phyloP scores from a whole-genome alignment of 1,140 invertebrate genomes.

The Calliphora vicina region DNA sequence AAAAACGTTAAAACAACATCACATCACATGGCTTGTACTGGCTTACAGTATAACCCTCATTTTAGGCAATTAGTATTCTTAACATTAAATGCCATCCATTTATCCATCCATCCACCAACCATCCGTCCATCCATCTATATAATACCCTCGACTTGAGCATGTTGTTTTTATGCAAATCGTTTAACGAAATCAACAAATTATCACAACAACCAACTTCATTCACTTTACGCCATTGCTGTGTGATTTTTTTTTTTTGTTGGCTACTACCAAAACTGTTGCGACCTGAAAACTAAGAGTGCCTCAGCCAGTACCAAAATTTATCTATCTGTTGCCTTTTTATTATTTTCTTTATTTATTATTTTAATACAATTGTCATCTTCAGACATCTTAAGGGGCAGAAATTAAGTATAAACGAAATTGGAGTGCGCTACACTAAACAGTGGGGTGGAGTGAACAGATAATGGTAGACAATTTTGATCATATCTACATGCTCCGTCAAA shows the following conservation, averaged over 20 bases:
- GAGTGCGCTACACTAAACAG: too few species aligned
- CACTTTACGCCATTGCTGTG: conserved; percentile 4
- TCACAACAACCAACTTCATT: background rate
- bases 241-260: too few species aligned
- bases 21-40: background rate
- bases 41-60: conserved; percentile 21
- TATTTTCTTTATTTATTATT: too few species aligned
- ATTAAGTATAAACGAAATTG: too few species aligned
- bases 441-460: too few species aligned
- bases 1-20: background rate
- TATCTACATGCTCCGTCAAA: too few species aligned
- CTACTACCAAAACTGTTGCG: conserved; percentile 3
- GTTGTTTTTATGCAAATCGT: conserved; percentile 27
- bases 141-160: background rate
- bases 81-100: background rate
- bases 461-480: too few species aligned
- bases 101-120: background rate
- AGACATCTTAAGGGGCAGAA: too few species aligned
- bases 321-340: background rate
- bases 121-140: background rate
- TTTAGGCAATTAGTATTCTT: conserved; percentile 29
- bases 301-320: background rate
- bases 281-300: background rate
- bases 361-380: too few species aligned
- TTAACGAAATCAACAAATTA: conserved; percentile 19